phyloP scores from a whole-genome alignment of 2,888 invertebrate species.

The Pollenia labialis region DNA sequence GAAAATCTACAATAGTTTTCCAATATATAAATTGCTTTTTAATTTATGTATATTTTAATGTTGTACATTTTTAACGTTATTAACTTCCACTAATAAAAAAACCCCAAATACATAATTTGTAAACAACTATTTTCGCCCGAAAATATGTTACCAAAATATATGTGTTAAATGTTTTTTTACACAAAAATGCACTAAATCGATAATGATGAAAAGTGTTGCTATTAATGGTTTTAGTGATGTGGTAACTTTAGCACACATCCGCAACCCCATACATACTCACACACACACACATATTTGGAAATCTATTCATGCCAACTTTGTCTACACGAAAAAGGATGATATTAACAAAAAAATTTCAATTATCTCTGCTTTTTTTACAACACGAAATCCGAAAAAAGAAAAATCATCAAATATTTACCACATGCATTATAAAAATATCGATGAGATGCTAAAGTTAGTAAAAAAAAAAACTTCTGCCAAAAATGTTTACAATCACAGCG shows the following conservation, averaged over 20 bases:
- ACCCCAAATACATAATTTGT: background rate
- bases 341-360: slow-evolving; percentile 67
- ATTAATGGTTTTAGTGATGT: slow-evolving; percentile 70
- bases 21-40: no score
- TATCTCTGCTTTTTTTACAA: slow-evolving; percentile 56
- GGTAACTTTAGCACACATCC: slow-evolving; percentile 53
- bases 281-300: slow-evolving; percentile 20
- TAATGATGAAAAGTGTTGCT: slow-evolving; percentile 72
- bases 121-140: slow-evolving; percentile 43
- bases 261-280: slow-evolving; percentile 15
- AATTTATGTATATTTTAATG: background rate
- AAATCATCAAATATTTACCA: slow-evolving; percentile 66
- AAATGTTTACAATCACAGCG: slow-evolving; percentile 37
- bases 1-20: no score
- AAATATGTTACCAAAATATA: slow-evolving; percentile 62
- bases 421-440: slow-evolving; percentile 68
- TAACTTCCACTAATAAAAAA: background rate
- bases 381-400: background rate
- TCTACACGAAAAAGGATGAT: slow-evolving; percentile 36
- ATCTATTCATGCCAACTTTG: slow-evolving; percentile 37
- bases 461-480: slow-evolving; percentile 49
- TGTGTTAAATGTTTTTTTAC: slow-evolving; percentile 54
- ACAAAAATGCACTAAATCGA: slow-evolving; percentile 61
- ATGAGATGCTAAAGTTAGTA: slow-evolving; percentile 29
- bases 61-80: background rate